Evolutionary conservation across 2,797 vertebrate genomes (phyloP), one percentile per base, ranked within the genome.

Genomic region (Monodelphis domestica): DNA sequence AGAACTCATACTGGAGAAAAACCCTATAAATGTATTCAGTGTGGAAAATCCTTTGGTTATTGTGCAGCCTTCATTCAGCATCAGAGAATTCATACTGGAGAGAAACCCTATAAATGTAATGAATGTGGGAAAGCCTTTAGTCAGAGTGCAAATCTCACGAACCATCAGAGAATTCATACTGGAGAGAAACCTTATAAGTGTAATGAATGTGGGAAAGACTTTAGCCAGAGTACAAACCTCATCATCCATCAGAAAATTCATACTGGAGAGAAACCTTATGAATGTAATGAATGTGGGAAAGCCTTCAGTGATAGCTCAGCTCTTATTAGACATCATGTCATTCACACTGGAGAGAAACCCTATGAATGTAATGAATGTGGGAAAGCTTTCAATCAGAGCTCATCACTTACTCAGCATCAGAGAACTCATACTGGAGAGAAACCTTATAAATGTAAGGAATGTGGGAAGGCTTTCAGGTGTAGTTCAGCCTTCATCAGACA

Each of bases 1-100:
- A 93, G 93, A 59, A 93, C 87, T 33, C 93, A 90, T 28, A 93
- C 93, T 54, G 93, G 89, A 59, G 89, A 93, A 78, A 93, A 90
- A 24, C 93, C 93, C 52, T 93, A 90, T 38, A 93, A 5, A 50
- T 93, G 93, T 89, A 38, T 78, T 50, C 4, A 87, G 1, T 93
- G 93, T 63, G 93, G 53, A 87, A 92, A 92, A 70, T 38, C 78
- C 21, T 84, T 84, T 84, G 70, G 70, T 84, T 84, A 84, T 45
- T 84, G 70, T 84, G 70, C 70, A 11, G 70, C 70, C 9, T 84
- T 84, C 50, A 84, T 84, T 84, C 70, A 84, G 70, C 70, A 84
- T 84, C 70, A 84, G 70, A 84, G 70, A 50, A 84, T 84, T 45
- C 70, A 84, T 26, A 84, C 70, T 84, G 70, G 70, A 89, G 92